These are phyloP conservation scores for Phylloscopus whistleri DNA, from an alignment of 2,113 vertebrate species.

Conservation along the genomic window DNA sequence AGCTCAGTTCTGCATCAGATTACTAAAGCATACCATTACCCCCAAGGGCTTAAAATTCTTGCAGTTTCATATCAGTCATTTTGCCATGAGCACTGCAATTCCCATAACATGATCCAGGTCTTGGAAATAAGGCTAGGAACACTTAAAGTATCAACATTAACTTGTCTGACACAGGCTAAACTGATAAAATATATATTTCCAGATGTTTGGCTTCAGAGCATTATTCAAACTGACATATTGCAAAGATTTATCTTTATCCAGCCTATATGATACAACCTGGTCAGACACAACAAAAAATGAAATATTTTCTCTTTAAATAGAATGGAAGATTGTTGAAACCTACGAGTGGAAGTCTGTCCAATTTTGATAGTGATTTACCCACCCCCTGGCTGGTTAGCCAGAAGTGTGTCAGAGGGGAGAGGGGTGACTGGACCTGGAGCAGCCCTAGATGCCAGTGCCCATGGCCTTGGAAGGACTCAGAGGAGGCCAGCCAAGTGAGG, in stretches of 20 bases:
- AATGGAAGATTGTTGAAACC: neutral
- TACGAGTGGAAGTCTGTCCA: neutral
- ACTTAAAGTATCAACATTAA: conserved; percentile 18
- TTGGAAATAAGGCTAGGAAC: conserved; percentile 44
- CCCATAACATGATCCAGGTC: conserved; percentile 54
- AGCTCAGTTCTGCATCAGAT: conserved; percentile 7
- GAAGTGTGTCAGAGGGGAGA: neutral
- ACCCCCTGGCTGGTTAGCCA: neutral
- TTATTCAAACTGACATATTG: conserved; percentile 17
- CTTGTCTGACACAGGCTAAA: neutral
- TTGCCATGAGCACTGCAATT: conserved; percentile 27
- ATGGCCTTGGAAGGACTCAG: neutral
- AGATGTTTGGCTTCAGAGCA: conserved; percentile 37
- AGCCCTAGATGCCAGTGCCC: neutral
- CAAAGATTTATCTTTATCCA: conserved; percentile 30
- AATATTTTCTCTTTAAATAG: neutral
- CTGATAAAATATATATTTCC: conserved; percentile 57
- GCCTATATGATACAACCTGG: neutral
- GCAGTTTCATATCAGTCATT: conserved; percentile 31
- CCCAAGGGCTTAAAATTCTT: conserved; percentile 38
- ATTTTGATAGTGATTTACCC: neutral
- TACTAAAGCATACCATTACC: conserved; percentile 38
- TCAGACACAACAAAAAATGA: neutral
- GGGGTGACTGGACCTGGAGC: neutral
- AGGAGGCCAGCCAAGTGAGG: neutral